These are phyloP conservation scores for Ptilonorhynchus violaceus DNA, from an alignment of 2,113 vertebrate species.

Conservation along the genomic window DNA sequence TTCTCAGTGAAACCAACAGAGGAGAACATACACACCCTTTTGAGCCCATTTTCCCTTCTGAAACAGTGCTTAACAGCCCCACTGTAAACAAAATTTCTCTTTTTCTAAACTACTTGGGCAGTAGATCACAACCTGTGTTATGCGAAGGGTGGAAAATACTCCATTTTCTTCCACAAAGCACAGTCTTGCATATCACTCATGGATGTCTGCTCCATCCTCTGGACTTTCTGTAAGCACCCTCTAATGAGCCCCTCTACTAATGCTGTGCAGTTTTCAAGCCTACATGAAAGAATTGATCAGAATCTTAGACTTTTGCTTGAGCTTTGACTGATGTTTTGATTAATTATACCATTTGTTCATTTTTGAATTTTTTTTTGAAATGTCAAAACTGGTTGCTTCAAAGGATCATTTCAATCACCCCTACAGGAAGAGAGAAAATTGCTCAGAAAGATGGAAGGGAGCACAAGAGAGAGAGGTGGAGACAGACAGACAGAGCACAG, in stretches of 20 bases:
- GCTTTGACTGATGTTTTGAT: conserved; percentile 18
- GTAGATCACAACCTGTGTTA: background rate
- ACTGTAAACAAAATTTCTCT: background rate
- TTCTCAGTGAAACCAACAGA: background rate
- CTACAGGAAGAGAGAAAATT: conserved; percentile 27
- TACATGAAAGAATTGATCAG: conserved; percentile 2
- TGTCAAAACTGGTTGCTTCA: conserved; percentile 39
- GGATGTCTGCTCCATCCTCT: background rate
- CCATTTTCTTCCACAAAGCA: background rate
- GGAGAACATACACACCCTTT: background rate
- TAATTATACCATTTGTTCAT: conserved; percentile 31
- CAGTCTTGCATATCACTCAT: background rate
- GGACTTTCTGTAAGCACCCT: background rate
- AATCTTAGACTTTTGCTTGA: background rate
- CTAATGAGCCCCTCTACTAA: background rate
- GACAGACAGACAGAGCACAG: conserved; percentile 16
- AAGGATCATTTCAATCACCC: conserved; percentile 35
- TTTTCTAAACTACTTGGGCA: background rate
- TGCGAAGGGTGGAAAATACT: background rate
- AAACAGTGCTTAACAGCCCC: background rate
- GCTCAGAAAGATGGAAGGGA: conserved; percentile 28
- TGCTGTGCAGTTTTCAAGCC: background rate
- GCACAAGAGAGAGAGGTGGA: background rate
- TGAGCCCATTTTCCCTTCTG: background rate
- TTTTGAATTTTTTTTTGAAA: background rate